Evolutionary conservation across 2,888 invertebrate genomes (phyloP).

Genomic region (Drosophila kambysellisi): DNA sequence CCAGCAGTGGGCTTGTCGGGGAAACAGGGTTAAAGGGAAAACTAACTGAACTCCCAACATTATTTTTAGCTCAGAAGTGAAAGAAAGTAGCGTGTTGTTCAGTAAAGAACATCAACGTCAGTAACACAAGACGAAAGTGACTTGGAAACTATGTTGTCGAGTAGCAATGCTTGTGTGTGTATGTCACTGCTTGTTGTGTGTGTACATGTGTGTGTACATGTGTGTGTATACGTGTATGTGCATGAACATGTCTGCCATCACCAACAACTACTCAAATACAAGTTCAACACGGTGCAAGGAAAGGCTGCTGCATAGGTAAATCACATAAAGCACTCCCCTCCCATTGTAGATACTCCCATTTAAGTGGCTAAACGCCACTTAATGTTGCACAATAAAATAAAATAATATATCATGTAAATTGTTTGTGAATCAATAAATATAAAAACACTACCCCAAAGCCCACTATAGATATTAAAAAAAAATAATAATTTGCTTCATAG

Average conservation of each 20-base stretch:
- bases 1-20: background rate
- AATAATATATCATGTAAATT: too few species aligned
- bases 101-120: conserved; percentile 22
- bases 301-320: conserved; percentile 20
- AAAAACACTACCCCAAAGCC: background rate
- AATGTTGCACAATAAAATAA: background rate
- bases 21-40: background rate
- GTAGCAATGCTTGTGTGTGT: background rate
- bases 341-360: background rate
- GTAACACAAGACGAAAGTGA: conserved; percentile 25
- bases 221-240: too few species aligned
- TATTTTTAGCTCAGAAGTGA: conserved; percentile 18
- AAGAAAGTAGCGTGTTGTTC: conserved; percentile 20
- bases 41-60: conserved; percentile 9
- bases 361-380: background rate
- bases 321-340: conserved; percentile 28
- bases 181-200: background rate
- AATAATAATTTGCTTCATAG: too few species aligned
- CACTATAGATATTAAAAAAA: background rate
- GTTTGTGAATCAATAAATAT: background rate
- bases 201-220: background rate
- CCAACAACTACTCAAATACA: background rate
- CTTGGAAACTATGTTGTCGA: conserved; percentile 35
- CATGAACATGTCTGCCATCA: background rate
- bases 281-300: background rate